Evolutionary conservation across 2,797 vertebrate genomes (phyloP).

Genomic region (Ispidina lecontei): DNA sequence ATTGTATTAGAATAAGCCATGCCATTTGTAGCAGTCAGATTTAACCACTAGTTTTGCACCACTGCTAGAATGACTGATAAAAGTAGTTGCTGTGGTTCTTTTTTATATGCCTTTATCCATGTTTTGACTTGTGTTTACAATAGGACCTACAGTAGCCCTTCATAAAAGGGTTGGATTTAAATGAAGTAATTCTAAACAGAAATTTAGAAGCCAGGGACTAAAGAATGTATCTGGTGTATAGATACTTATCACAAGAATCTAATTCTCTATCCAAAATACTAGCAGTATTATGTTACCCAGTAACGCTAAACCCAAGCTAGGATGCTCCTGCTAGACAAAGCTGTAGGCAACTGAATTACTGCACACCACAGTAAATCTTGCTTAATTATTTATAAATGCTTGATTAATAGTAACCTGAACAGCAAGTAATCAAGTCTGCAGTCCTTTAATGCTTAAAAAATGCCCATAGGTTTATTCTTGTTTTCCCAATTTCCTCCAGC

Average conservation of each 20-base stretch:
- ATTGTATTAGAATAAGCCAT: not conserved
- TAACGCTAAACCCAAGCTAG: not conserved
- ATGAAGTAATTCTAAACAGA: not conserved
- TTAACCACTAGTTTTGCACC: not conserved
- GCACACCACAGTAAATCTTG: not conserved
- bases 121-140: not conserved
- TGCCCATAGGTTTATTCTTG: constrained; percentile 45
- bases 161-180: not conserved
- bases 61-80: not conserved
- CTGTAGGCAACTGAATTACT: not conserved
- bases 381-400: not conserved
- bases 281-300: not conserved
- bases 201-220: not conserved
- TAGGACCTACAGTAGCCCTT: not conserved
- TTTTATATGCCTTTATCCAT: not conserved
- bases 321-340: rapidly evolving
- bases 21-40: not conserved
- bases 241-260: not conserved
- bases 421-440: not conserved
- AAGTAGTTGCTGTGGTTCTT: not conserved
- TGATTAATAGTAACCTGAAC: not conserved
- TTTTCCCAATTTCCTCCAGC: constrained; percentile 59
- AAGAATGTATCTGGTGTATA: not conserved
- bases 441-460: not conserved
- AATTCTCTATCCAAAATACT: not conserved